phyloP scores from a whole-genome alignment of 2,113 vertebrate genomes.

The Prietella phreatophila region DNA sequence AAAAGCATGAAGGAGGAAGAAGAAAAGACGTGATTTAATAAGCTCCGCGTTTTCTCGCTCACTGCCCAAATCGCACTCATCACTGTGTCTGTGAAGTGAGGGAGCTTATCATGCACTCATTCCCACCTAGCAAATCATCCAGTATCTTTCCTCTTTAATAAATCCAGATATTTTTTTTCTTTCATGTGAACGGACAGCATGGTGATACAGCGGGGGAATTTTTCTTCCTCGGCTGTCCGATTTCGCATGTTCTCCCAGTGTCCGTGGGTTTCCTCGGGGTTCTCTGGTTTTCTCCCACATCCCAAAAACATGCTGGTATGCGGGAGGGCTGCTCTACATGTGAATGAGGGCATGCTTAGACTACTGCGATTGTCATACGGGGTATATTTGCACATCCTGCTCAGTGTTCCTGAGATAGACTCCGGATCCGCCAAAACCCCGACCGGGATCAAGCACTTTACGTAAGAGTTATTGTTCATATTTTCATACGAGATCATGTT shows the following conservation, averaged over 20 bases:
- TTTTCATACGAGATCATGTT: background rate
- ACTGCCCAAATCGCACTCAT: conserved; percentile 66
- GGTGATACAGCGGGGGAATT: background rate
- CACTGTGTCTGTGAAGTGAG: conserved; percentile 59
- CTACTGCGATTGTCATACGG: background rate
- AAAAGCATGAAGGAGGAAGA: conserved; percentile 63
- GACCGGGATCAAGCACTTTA: background rate
- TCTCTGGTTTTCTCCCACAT: background rate
- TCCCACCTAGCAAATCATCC: conserved; percentile 46
- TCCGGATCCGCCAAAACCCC: background rate
- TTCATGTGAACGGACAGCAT: background rate
- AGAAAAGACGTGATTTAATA: conserved; percentile 67
- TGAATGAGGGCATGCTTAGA: background rate
- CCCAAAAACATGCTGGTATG: background rate
- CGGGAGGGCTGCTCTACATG: background rate
- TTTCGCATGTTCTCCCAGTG: background rate
- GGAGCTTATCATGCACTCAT: conserved; percentile 58
- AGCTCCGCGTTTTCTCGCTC: conserved; percentile 65
- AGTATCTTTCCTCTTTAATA: background rate
- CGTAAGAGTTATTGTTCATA: background rate
- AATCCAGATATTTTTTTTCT: background rate
- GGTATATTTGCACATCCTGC: background rate
- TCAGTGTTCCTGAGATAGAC: background rate
- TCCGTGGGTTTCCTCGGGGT: background rate
- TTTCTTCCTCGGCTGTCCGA: background rate